Percentiles rank a stretch among this genome's conserved stretches.
phyloP scores from a whole-genome alignment of 2,797 vertebrate genomes.

The Mormyrops boulengeri region DNA sequence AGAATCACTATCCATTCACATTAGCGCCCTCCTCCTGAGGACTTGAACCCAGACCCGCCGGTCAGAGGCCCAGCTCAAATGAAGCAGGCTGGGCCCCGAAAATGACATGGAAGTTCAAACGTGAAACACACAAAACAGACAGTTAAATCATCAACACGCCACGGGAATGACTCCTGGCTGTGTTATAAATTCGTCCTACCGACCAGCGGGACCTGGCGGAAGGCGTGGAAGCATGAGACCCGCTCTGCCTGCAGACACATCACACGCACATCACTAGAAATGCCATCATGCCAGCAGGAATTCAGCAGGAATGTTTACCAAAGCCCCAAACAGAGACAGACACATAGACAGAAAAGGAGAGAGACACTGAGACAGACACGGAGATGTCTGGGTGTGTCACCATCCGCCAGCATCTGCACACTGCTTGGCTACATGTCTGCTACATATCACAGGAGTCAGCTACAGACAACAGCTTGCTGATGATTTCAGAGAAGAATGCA shows the following conservation, averaged over 20 bases:
- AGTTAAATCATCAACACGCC: not conserved
- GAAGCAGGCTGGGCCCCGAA: not conserved
- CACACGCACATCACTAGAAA: constrained; percentile 32
- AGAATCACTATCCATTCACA: not conserved
- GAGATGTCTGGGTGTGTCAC: not conserved
- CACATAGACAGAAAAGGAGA: not conserved
- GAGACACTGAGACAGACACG: not conserved
- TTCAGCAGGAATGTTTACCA: not conserved
- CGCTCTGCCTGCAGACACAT: not conserved
- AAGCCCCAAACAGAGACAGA: not conserved
- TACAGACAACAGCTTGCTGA: not conserved
- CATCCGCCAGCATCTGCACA: not conserved
- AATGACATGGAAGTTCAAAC: not conserved
- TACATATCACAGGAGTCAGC: not conserved
- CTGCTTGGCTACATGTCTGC: not conserved
- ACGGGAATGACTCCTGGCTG: not conserved
- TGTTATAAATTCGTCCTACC: not conserved
- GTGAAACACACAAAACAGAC: not conserved
- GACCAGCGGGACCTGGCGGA: not conserved
- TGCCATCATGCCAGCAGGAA: not conserved
- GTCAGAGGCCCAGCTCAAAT: not conserved
- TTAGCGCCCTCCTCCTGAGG: not conserved
- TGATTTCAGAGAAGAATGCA: not conserved
- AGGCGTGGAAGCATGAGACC: not conserved
- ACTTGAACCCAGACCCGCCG: not conserved